phyloP scores from a whole-genome alignment of 2,113 vertebrate species.

The Cygnus buccinator region DNA sequence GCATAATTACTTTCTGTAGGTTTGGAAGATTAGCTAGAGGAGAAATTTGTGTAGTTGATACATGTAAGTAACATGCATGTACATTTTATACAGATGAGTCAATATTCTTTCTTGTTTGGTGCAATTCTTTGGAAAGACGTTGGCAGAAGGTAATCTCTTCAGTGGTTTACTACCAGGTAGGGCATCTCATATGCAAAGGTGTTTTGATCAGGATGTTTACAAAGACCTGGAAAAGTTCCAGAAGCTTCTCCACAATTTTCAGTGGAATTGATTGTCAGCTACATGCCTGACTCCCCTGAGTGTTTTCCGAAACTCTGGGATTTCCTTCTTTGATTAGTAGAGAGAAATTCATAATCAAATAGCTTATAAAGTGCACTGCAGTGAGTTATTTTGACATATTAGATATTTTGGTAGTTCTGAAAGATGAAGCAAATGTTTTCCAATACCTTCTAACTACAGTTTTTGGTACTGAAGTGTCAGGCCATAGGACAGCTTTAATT shows the following conservation, averaged over 20 bases:
- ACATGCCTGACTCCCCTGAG: not conserved
- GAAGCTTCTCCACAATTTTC: not conserved
- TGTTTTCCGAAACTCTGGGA: not conserved
- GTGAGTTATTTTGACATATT: constrained; percentile 2
- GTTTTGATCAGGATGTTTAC: not conserved
- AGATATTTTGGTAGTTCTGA: not conserved
- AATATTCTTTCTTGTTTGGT: not conserved
- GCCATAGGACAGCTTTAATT: not conserved
- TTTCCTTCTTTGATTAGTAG: not conserved
- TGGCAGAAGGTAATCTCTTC: not conserved
- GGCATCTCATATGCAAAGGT: not conserved
- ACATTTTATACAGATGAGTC: not conserved
- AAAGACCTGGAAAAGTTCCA: not conserved
- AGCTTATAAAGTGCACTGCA: not conserved
- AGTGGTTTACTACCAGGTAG: not conserved
- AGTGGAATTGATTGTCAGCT: constrained; percentile 5
- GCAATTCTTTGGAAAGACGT: not conserved
- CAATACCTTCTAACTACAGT: not conserved
- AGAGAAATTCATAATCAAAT: not conserved
- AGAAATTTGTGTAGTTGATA: not conserved
- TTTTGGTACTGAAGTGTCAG: not conserved
- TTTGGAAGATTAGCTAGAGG: not conserved
- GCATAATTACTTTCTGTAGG: not conserved
- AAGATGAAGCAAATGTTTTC: constrained; percentile 2
- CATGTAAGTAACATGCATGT: rapidly evolving